Conservation (phyloP, 2,797 vertebrate genomes). For the Chanos chanos region DNA sequence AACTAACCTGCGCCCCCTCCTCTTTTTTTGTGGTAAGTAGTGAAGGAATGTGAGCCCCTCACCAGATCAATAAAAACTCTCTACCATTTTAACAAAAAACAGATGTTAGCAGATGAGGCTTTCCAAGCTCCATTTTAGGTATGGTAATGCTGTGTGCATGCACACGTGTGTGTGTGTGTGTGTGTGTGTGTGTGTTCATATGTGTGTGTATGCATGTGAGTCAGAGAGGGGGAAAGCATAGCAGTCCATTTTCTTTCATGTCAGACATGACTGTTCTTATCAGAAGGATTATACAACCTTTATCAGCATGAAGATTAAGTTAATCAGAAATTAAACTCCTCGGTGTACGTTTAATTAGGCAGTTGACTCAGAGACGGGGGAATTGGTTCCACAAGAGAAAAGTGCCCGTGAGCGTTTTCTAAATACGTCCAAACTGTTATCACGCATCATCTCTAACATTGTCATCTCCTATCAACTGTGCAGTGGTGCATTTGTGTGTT, state of each 20-base stretch:
- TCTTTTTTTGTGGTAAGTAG: constrained; percentile 63
- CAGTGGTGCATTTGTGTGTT: too few relatives aligned
- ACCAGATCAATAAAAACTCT: constrained; percentile 61
- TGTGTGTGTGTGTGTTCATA: not conserved
- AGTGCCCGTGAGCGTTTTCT: not conserved
- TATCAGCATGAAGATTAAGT: constrained; percentile 11
- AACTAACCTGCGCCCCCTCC: too few relatives aligned
- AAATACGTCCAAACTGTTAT: not conserved
- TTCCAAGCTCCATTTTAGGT: constrained; percentile 44
- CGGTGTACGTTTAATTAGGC: not conserved
- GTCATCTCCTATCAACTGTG: too few relatives aligned
- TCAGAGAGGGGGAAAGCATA: not conserved
- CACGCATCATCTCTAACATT: not conserved
- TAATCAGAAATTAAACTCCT: constrained; percentile 10
- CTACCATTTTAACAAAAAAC: constrained; percentile 68
- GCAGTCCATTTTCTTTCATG: not conserved
- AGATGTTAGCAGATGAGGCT: constrained; percentile 59
- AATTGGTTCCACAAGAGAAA: not conserved
- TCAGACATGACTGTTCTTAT: constrained; percentile 1
- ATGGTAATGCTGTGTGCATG: not conserved
- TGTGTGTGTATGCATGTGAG: not conserved
- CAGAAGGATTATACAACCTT: not conserved
- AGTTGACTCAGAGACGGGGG: not conserved
- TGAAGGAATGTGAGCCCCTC: constrained; percentile 47
- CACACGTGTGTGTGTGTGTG: not conserved